phyloP scores from a whole-genome alignment of 1,140 invertebrate species.

The Solenopsis fugax region DNA sequence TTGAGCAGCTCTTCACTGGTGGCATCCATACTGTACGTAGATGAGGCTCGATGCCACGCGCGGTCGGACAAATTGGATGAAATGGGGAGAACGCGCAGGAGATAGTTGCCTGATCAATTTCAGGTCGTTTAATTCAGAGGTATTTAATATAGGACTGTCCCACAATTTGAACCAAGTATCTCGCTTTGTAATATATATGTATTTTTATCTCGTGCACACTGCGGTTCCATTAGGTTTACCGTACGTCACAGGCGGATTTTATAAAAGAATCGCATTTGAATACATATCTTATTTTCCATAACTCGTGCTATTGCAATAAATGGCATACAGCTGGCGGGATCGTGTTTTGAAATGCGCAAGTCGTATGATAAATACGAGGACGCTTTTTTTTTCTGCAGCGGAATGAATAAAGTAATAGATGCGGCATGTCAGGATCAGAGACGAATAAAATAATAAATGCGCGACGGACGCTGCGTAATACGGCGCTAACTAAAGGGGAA shows the following conservation, averaged over 20 bases:
- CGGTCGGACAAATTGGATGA: constrained; percentile 54
- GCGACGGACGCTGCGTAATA: neutral
- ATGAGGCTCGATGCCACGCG: constrained; percentile 25
- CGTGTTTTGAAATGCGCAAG: neutral
- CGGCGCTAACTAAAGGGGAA: neutral
- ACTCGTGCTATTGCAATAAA: neutral
- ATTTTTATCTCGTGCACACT: neutral
- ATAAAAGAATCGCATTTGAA: constrained; percentile 8
- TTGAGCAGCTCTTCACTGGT: constrained; percentile 23
- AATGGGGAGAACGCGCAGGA: constrained; percentile 32
- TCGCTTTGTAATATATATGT: neutral
- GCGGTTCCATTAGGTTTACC: neutral
- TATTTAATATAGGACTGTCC: constrained; percentile 10
- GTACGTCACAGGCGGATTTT: neutral
- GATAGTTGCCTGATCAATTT: constrained; percentile 47
- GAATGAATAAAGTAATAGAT: constrained; percentile 1
- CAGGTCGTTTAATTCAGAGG: constrained; percentile 1
- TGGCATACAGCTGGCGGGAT: neutral
- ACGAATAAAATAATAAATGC: constrained; percentile 18
- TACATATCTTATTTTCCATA: neutral
- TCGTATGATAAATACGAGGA: neutral
- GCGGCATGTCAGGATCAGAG: neutral
- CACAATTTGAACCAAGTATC: neutral
- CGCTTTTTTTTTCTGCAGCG: neutral
- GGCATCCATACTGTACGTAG: neutral